Evolutionary conservation across 2,113 vertebrate genomes (phyloP).

Genomic region (Heterocephalus glaber): DNA sequence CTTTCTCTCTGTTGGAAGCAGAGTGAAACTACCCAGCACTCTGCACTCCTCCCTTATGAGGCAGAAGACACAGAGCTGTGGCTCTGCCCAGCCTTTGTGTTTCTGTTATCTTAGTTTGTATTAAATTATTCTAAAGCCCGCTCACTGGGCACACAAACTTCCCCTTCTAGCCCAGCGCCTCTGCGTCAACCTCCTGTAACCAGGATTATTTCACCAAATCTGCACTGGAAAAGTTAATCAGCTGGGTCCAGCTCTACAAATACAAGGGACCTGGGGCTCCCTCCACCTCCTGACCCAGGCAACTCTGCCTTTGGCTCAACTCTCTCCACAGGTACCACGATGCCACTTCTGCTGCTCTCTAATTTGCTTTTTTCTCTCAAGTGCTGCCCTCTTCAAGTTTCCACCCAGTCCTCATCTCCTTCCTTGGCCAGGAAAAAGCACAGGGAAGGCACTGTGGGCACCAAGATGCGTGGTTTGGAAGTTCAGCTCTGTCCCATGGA

Average conservation of each 20-base stretch:
- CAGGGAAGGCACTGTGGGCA: rapidly evolving
- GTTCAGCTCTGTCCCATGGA: no score
- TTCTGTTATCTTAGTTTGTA: neutral
- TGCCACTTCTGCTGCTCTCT: neutral
- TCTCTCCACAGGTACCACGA: neutral
- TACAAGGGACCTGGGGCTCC: neutral
- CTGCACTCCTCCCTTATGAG: rapidly evolving
- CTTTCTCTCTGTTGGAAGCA: neutral
- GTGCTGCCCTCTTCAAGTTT: neutral
- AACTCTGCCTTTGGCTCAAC: neutral
- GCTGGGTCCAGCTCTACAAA: neutral
- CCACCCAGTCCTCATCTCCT: neutral
- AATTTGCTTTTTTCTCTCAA: neutral
- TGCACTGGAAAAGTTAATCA: rapidly evolving
- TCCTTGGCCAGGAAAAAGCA: no score
- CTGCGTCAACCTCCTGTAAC: no score
- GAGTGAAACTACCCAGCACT: no score
- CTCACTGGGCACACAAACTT: rapidly evolving
- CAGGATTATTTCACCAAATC: neutral
- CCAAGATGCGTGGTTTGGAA: neutral
- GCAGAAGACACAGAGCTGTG: rapidly evolving
- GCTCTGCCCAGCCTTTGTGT: rapidly evolving
- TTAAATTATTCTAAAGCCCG: no score
- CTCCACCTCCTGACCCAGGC: neutral
- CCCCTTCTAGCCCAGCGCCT: rapidly evolving